Percentiles rank a stretch among this genome's conserved stretches.
These are phyloP conservation scores for Leptosomus discolor DNA, from an alignment of 2,113 vertebrate genomes.

Conservation along the genomic window DNA sequence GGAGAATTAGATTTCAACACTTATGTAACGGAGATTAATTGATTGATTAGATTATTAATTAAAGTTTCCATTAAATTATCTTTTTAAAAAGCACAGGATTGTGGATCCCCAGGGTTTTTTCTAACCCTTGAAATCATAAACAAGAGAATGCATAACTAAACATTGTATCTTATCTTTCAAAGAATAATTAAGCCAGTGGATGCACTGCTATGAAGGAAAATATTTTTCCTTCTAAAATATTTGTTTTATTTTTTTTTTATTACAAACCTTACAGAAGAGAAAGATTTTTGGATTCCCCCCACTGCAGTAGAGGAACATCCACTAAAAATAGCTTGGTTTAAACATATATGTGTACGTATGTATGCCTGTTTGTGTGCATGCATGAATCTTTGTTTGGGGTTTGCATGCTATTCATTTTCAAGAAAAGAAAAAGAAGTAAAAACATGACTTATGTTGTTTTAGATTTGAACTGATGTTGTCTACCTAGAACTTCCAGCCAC, in stretches of 20 bases:
- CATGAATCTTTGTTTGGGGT: background rate
- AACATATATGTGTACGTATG: background rate
- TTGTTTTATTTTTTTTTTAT: background rate
- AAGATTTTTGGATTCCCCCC: background rate
- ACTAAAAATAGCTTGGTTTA: background rate
- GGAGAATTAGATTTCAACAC: slow-evolving; percentile 74
- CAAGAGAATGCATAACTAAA: slow-evolving; percentile 77
- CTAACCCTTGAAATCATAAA: slow-evolving; percentile 74
- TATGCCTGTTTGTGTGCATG: background rate
- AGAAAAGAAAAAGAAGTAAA: background rate
- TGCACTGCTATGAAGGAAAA: slow-evolving; percentile 17
- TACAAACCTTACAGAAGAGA: background rate
- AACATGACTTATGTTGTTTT: background rate
- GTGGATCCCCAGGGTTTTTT: slow-evolving; percentile 66
- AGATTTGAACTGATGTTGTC: slow-evolving; percentile 49
- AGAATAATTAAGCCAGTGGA: slow-evolving; percentile 66
- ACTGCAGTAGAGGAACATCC: background rate
- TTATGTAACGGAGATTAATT: slow-evolving; percentile 78
- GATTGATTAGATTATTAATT: slow-evolving; percentile 85
- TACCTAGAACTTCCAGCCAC: slow-evolving; percentile 63
- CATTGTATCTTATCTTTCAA: slow-evolving; percentile 65
- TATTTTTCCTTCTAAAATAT: background rate
- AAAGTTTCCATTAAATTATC: slow-evolving; percentile 78
- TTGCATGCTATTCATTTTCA: background rate
- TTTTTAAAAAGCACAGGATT: slow-evolving; percentile 64